phyloP scores from a whole-genome alignment of 2,113 vertebrate species.

The Poicephalus gulielmi region DNA sequence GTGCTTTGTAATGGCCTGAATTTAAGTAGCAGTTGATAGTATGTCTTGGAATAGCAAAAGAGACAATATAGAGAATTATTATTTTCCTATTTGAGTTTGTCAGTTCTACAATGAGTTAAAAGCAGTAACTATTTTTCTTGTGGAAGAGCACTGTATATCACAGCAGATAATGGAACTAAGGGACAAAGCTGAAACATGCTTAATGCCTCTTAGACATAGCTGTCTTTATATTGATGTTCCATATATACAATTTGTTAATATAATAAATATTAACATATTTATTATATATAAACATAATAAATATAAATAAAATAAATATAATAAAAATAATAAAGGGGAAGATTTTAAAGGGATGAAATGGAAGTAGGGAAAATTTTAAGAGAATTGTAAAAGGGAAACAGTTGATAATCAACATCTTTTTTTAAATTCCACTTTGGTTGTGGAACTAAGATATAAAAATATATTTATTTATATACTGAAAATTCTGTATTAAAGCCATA shows the following conservation, averaged over 20 bases:
- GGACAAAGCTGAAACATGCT: background rate
- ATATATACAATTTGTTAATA: background rate
- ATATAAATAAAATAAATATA: too few species aligned
- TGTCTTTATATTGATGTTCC: background rate
- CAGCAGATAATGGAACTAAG: background rate
- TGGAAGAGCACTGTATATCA: background rate
- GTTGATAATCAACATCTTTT: background rate
- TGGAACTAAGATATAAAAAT: background rate
- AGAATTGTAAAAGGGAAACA: background rate
- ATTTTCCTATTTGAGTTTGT: conserved; percentile 20
- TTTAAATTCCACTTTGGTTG: background rate
- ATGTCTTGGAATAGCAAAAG: background rate
- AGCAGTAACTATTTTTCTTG: background rate
- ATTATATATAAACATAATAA: too few species aligned
- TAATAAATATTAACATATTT: too few species aligned
- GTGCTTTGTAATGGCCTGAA: background rate
- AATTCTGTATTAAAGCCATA: background rate
- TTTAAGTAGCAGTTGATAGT: background rate
- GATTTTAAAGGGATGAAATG: background rate
- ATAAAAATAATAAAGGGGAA: background rate
- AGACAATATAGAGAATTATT: background rate
- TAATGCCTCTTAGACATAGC: background rate
- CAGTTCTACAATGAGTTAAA: background rate
- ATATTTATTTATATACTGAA: background rate
- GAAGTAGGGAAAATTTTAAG: background rate